Evolutionary conservation across 2,797 vertebrate species (phyloP).

Genomic region (Coregonus suidteri): DNA sequence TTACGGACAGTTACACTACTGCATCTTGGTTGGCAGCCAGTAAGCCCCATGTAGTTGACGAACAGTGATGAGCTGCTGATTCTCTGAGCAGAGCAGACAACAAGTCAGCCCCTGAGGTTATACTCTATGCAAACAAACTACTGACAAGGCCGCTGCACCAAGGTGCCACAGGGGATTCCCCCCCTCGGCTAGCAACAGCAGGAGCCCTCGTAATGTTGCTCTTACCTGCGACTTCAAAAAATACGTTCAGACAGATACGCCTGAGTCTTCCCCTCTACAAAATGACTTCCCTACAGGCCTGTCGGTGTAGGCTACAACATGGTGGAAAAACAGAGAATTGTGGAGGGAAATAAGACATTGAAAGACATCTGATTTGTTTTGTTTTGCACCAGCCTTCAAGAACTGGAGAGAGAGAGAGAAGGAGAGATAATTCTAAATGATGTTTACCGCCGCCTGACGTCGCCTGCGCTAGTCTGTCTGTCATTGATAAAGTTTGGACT

Average conservation of each 20-base stretch:
- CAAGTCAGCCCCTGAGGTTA: conserved; percentile 64
- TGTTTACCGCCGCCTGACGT: conserved; percentile 53
- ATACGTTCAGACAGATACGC: conserved; percentile 54
- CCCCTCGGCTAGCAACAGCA: conserved; percentile 55
- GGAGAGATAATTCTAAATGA: conserved; percentile 72
- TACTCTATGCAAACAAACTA: conserved; percentile 76
- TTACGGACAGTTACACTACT: too few species aligned
- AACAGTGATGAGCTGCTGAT: conserved; percentile 60
- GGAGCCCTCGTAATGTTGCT: conserved; percentile 63
- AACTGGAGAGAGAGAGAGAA: conserved; percentile 31
- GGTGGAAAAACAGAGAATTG: conserved; percentile 26
- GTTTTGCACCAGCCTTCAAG: conserved; percentile 47
- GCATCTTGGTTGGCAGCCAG: conserved; percentile 30
- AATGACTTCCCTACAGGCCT: conserved; percentile 62
- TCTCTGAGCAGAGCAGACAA: conserved; percentile 52
- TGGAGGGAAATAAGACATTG: conserved; percentile 23
- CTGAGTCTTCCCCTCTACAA: conserved; percentile 35
- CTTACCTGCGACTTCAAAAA: conserved; percentile 57
- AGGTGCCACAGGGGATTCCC: conserved; percentile 68
- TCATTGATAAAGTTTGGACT: conserved; percentile 76
- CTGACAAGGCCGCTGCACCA: conserved; percentile 72
- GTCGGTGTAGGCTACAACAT: conserved; percentile 59
- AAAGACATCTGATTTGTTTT: conserved; percentile 54
- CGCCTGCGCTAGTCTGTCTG: conserved; percentile 76
- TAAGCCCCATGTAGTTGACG: conserved; percentile 47